phyloP scores from a whole-genome alignment of 2,797 vertebrate species.

The Gadopsis bispinosus region DNA sequence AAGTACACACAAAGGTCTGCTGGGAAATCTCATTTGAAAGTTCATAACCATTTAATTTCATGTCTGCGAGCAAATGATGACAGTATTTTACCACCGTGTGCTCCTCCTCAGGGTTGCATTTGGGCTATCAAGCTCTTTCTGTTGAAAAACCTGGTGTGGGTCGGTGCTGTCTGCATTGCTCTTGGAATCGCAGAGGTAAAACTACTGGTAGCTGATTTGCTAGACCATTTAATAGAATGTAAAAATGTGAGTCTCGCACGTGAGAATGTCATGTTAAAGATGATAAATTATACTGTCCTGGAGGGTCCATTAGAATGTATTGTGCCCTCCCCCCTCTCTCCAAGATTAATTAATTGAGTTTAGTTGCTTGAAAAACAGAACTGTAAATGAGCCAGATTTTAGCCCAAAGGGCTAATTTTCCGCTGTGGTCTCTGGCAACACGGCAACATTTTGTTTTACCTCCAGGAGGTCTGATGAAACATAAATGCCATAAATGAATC shows the following conservation, averaged over 20 bases:
- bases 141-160: constrained; percentile 58
- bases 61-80: background rate
- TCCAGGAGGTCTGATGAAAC: background rate
- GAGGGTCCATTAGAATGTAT: background rate
- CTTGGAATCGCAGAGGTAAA: constrained; percentile 63
- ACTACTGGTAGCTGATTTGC: background rate
- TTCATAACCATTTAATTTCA: background rate
- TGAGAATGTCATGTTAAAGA: background rate
- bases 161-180: constrained; percentile 54
- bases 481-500: background rate
- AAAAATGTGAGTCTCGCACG: background rate
- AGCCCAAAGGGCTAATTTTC: no score
- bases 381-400: background rate
- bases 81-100: background rate
- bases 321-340: background rate
- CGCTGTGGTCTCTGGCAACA: background rate
- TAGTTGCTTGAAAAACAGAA: background rate
- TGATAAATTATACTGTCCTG: background rate
- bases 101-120: constrained; percentile 59
- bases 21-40: constrained; percentile 13
- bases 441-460: background rate
- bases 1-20: constrained; percentile 47
- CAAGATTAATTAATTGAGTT: background rate
- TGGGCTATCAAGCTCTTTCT: constrained; percentile 35
- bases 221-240: background rate